phyloP scores from a whole-genome alignment of 2,888 invertebrate genomes.

The Calameuta filiformis region DNA sequence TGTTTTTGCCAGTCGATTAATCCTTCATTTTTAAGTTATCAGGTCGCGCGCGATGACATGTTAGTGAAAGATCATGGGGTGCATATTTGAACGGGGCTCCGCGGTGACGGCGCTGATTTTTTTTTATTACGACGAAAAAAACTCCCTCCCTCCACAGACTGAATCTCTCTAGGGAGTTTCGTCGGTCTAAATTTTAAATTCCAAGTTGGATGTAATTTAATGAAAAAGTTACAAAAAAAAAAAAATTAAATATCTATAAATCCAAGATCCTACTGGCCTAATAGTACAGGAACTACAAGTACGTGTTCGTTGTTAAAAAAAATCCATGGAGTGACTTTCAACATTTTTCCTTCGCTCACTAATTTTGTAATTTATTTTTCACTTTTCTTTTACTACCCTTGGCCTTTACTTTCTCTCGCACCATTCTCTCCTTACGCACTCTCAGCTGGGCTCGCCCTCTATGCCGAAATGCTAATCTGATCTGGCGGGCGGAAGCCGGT shows the following conservation, averaged over 20 bases:
- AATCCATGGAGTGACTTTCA: not conserved
- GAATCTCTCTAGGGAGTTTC: not conserved
- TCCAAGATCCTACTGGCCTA: not conserved
- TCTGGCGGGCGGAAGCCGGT: slow-evolving; percentile 4
- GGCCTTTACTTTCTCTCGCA: not conserved
- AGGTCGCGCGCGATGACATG: slow-evolving; percentile 41
- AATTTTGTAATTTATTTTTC: not conserved
- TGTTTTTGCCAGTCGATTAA: slow-evolving; percentile 53
- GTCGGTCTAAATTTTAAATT: not conserved
- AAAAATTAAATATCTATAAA: not conserved
- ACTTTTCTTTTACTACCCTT: not conserved
- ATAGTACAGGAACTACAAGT: not conserved
- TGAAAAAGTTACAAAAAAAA: not conserved
- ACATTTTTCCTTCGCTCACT: not conserved
- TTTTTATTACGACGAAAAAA: slow-evolving; percentile 38
- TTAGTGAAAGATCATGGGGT: slow-evolving; percentile 47
- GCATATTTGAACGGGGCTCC: slow-evolving; percentile 32
- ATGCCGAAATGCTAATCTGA: slow-evolving; percentile 3
- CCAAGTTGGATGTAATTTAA: not conserved
- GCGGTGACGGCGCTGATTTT: slow-evolving; percentile 34
- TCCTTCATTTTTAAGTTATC: slow-evolving; percentile 54
- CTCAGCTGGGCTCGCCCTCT: not conserved
- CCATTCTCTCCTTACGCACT: not conserved
- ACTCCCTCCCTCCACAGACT: slow-evolving; percentile 19
- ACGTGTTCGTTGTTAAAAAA: not conserved